phyloP scores from a whole-genome alignment of 37 sponge, comb jelly and placozoan genomes.

The Ephydatia muelleri region DNA sequence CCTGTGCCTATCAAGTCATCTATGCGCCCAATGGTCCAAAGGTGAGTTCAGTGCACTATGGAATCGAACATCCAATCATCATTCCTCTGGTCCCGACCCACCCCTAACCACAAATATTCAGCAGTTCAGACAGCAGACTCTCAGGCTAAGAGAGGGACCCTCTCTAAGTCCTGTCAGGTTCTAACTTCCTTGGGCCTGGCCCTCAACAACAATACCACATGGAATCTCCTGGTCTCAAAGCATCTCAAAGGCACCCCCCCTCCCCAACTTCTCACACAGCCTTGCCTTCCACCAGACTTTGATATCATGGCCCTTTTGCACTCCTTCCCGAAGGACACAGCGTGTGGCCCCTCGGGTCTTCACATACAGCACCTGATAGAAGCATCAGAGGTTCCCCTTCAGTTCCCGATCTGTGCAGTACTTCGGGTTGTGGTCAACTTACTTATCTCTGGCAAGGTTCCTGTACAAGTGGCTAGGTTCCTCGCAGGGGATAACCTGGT shows the following conservation, averaged over 20 bases:
- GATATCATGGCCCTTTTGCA: not conserved
- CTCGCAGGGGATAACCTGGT: too few species aligned
- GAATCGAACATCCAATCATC: not conserved
- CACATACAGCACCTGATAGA: not conserved
- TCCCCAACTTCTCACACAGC: too few species aligned
- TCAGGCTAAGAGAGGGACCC: not conserved
- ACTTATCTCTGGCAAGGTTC: conserved; percentile 1
- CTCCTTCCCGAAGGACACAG: not conserved
- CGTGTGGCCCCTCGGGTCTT: not conserved
- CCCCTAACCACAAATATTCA: not conserved
- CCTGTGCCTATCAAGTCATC: too few species aligned
- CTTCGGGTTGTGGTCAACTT: not conserved
- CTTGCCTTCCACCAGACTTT: too few species aligned
- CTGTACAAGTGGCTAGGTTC: not conserved
- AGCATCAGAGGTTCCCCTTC: not conserved
- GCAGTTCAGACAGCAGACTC: too few species aligned
- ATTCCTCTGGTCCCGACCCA: not conserved
- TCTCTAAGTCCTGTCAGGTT: too few species aligned
- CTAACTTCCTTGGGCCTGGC: too few species aligned
- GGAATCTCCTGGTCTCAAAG: too few species aligned
- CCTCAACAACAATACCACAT: too few species aligned
- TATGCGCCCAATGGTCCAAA: not conserved
- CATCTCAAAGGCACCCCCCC: too few species aligned
- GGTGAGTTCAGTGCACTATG: not conserved
- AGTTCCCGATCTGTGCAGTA: not conserved